Percentiles rank a stretch among this genome's conserved stretches.
Evolutionary conservation across 1,140 invertebrate species (phyloP).

Genomic region (Scylla paramamosain): DNA sequence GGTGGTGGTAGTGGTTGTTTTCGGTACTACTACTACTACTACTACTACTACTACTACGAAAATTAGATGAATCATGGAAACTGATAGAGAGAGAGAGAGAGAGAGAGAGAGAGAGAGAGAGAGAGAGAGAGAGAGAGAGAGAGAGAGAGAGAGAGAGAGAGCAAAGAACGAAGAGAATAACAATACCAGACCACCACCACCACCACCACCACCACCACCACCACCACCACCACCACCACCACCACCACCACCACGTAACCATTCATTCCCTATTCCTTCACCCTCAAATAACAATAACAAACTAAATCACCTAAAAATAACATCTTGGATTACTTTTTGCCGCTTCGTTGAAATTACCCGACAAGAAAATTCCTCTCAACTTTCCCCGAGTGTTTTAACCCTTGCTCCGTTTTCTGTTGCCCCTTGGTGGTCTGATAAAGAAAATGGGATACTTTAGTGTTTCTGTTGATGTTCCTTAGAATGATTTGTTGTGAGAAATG

Average conservation of each 20-base stretch:
- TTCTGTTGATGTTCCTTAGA: too few species aligned
- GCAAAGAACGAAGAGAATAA: neutral
- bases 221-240: neutral
- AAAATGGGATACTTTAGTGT: too few species aligned
- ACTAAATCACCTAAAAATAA: neutral
- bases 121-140: slow-evolving; percentile 50
- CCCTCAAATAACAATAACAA: neutral
- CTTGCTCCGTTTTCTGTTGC: too few species aligned
- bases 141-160: slow-evolving; percentile 48
- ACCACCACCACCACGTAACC: neutral
- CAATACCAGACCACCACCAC: neutral
- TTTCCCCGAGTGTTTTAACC: too few species aligned
- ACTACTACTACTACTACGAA: neutral
- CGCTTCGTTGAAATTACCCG: neutral
- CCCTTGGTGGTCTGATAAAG: too few species aligned
- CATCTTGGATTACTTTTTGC: neutral
- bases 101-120: slow-evolving; percentile 50
- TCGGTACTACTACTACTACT: too few species aligned
- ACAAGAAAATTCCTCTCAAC: too few species aligned
- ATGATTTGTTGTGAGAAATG: too few species aligned
- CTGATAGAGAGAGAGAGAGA: neutral
- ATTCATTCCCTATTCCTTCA: neutral
- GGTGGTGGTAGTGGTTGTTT: too few species aligned
- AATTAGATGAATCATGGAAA: too few species aligned
- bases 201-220: neutral